Base-by-base conservation (phyloP, 2,113 vertebrate species). In the Aegithalos caudatus region DNA sequence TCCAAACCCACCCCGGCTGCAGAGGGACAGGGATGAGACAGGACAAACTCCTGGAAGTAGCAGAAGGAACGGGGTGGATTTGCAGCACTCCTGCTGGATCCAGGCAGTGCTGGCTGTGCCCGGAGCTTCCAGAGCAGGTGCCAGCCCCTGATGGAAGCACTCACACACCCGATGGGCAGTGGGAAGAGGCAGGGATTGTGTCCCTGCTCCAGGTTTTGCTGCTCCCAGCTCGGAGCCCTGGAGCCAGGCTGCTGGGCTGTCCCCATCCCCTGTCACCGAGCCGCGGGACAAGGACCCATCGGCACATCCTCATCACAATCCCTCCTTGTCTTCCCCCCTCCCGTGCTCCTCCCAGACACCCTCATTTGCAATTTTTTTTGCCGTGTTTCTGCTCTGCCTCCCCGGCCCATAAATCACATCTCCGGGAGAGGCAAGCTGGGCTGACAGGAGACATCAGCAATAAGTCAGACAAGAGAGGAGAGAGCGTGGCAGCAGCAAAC, bases 391-490 rank as follows among this genome's bases (percentile, higher is more conserved):
- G 65, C 78, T 94, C 90, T 23, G 53, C 78, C 58, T 93, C 73
- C 65, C 58, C 12, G 50, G 77, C 47, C 96, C 74, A 91, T 94
- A 96, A 96, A 94, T 96, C 92, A 94, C 31, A 87, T 18, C 65
- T 40, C 7, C 14, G 0, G 9, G 87, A 78, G 92, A 93, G 38
- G 92, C 88, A 9, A 93, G 82, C 80, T 38, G 82, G 90, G 88
- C 83, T 96, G 95, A 91, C 81, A 93, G 93, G 35, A 95, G 91
- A 79, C 92, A 94, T 96, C 81, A 94, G 91, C 96, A 92, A 89
- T 95, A 94, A 95, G 88, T 66, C 91, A 96, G 92, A 70, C 48
- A 35, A 56, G 84, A 61, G 72, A 14, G 51, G 89, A 91, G 96
- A 70, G 35, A 81, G 61, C 72, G 4, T 51, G 94, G 94, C 96